Conservation (phyloP, 2,797 vertebrate species). For the Selene dorsalis region DNA sequence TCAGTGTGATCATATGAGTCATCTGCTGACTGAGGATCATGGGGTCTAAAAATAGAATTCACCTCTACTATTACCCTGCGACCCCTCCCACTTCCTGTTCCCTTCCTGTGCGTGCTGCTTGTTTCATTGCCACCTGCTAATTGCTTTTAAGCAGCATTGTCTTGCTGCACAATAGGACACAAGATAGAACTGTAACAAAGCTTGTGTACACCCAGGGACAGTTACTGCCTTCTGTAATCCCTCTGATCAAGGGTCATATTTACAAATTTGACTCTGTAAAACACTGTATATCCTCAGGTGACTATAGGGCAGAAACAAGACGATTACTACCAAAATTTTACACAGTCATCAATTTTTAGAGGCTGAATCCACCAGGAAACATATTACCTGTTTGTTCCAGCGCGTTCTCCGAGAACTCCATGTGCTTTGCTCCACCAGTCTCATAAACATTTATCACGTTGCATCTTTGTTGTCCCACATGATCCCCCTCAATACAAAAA, state of each 20-base stretch:
- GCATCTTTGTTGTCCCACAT: background rate
- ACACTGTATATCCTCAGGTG: background rate
- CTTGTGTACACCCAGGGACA: slow-evolving; percentile 5
- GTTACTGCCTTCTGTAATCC: background rate
- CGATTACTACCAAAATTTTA: slow-evolving; percentile 10
- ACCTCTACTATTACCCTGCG: slow-evolving; percentile 66
- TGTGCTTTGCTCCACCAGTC: background rate
- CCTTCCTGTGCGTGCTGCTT: slow-evolving; percentile 27
- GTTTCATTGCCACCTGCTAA: slow-evolving; percentile 51
- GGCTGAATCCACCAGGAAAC: background rate
- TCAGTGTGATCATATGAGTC: slow-evolving; percentile 68
- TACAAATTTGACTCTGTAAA: background rate
- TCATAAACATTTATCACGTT: background rate
- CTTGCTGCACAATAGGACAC: slow-evolving; percentile 34
- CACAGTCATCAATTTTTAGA: background rate
- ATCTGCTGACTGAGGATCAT: slow-evolving; percentile 72
- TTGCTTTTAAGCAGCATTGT: slow-evolving; percentile 52
- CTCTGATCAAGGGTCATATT: slow-evolving; percentile 14
- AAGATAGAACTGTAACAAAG: slow-evolving; percentile 17
- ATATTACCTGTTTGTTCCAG: background rate
- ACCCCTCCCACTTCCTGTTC: slow-evolving; percentile 62
- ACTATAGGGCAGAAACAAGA: background rate
- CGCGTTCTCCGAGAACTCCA: background rate
- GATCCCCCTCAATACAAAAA: background rate
- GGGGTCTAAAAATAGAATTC: slow-evolving; percentile 76